These are phyloP conservation scores for Popillia japonica DNA, from an alignment of 1,140 invertebrate genomes.

Conservation along the genomic window DNA sequence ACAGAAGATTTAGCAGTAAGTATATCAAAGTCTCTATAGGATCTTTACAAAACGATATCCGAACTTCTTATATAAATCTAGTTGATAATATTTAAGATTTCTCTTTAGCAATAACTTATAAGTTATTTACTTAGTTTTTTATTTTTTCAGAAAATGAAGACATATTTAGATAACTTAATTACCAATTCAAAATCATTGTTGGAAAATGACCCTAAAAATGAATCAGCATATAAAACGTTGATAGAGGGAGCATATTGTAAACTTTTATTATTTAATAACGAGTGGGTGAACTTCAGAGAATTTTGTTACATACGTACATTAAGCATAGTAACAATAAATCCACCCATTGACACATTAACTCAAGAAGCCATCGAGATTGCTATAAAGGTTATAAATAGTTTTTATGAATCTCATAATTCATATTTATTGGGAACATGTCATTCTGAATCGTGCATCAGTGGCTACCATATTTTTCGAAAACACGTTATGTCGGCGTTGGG, in stretches of 20 bases:
- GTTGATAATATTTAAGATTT: too few species aligned
- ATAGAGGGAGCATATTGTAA: slow-evolving; percentile 7
- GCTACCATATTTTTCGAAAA: slow-evolving; percentile 39
- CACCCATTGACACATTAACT: not conserved
- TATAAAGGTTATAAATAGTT: too few species aligned
- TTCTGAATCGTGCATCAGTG: slow-evolving; percentile 17
- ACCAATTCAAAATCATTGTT: not conserved
- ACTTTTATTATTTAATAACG: slow-evolving; percentile 2
- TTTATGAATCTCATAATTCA: not conserved
- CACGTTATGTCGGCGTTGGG: slow-evolving; percentile 18
- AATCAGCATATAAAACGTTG: not conserved
- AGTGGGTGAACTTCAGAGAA: not conserved
- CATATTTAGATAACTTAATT: not conserved
- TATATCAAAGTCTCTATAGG: too few species aligned
- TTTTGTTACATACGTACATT: not conserved
- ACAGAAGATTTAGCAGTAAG: slow-evolving; percentile 47
- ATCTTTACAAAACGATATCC: too few species aligned
- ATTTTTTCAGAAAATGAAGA: not conserved
- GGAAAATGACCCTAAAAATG: not conserved
- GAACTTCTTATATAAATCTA: too few species aligned
- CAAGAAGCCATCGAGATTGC: not conserved
- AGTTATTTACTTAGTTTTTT: too few species aligned
- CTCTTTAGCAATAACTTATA: too few species aligned
- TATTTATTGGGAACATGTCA: slow-evolving; percentile 22
- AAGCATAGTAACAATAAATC: not conserved